phyloP scores from a whole-genome alignment of 64 coral and sea anemone genomes.

The Catalaphyllia jardinei region DNA sequence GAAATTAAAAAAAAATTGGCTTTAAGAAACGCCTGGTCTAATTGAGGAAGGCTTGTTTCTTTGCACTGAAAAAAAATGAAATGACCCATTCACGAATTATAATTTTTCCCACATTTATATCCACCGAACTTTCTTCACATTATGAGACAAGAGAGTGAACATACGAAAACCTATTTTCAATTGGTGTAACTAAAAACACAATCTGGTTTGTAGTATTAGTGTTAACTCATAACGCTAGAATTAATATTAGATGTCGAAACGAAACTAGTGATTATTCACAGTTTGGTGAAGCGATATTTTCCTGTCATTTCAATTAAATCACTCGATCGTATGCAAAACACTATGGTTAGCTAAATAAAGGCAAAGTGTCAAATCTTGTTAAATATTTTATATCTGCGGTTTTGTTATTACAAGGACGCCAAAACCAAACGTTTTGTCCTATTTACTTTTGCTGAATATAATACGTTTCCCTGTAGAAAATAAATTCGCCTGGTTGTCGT shows the following conservation, averaged over 20 bases:
- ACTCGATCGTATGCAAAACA: conserved; percentile 1
- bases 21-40: background rate
- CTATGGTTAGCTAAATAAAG: background rate
- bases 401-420: background rate
- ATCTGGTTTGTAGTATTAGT: background rate
- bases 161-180: background rate
- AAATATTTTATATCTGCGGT: conserved; percentile 26
- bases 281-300: background rate
- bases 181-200: background rate
- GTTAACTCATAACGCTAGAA: background rate
- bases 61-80: background rate
- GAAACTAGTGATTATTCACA: too few species aligned
- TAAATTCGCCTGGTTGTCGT: background rate
- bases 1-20: background rate
- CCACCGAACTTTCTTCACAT: background rate
- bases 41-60: background rate
- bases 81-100: background rate
- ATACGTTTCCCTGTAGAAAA: background rate
- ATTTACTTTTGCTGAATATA: background rate
- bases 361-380: background rate
- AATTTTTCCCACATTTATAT: background rate
- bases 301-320: background rate
- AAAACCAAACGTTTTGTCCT: background rate
- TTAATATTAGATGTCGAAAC: background rate
- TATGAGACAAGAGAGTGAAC: background rate